Base-by-base conservation (phyloP, 2,888 invertebrate species). In the Ceraclea dissimilis region DNA sequence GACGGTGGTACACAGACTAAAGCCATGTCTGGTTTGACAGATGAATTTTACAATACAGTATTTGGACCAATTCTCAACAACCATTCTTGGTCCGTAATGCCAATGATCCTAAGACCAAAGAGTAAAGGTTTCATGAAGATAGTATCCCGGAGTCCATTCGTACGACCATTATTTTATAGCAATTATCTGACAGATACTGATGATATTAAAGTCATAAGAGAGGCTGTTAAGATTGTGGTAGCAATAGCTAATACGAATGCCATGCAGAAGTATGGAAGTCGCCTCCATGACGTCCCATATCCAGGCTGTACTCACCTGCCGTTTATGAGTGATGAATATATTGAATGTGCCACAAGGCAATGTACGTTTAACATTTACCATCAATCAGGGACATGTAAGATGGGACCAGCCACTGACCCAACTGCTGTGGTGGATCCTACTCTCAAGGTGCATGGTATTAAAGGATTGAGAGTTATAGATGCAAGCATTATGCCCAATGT, bases 401-500 rank as follows among this genome's bases (percentile, higher is more conserved):
- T 90, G 88, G 88, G 86, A 0, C 80, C 84, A 0, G 61, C 66
- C 39, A 66, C 66, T 0, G 84, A 85, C 68, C 70, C 73, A 0
- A 73, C 69, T 1, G 78, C 88, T 0, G 90, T 90, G 0, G 86
- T 90, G 0, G 83, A 84, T 67, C 78, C 83, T 1, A 69, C 81
- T 34, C 68, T 89, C 2, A 78, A 74, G 60, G 83, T 89, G 0
- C 78, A 84, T 58, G 84, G 84, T 0, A 73, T 87, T 0, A 67
- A 73, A 16, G 80, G 81, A 11, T 70, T 89, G 1, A 74, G 89
- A 44, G 85, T 89, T 0, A 80, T 82, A 0, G 89, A 89, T 67
- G 88, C 86, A 0, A 88, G 88, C 53, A 79, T 91, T 44, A 90
- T 91, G 88, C 90, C 90, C 0, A 75, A 69, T 2, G 79, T 86